Evolutionary conservation across 2,888 invertebrate genomes (phyloP), one percentile per base, ranked within the genome.

Genomic region (Erebia palarica): DNA sequence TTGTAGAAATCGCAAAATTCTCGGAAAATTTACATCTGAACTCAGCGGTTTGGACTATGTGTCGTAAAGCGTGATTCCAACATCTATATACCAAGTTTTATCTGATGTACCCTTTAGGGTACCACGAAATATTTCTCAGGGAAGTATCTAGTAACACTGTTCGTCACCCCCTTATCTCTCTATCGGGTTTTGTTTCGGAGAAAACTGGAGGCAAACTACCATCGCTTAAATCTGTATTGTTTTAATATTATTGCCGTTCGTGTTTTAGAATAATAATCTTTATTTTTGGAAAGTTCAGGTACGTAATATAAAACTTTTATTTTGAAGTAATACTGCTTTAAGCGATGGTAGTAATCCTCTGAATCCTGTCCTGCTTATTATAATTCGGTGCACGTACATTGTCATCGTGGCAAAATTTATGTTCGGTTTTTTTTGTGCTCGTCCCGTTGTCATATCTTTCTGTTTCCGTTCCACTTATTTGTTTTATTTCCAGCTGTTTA

Each of bases 361-460:
- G 65, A 53, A 67, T 67, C 67, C 61, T 71, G 49, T 61, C 65
- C 21, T 58, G 16, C 57, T 59, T 66, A 71, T 76, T 73, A 61
- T 58, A 18, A 74, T 60, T 66, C 76, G 36, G 68, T 66, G 14
- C 76, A 73, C 75, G 76, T 75, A 63, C 68, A 16, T 73, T 70
- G 75, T 72, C 71, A 73, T 72, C 55, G 65, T 66, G 69, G 74
- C 63, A 65, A 75, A 75, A 75, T 71, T 73, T 70, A 75, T 72
- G 73, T 74, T 74, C 66, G 69, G 69, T n/a, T 69, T 74, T n/a
- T 74, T 74, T 74, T 74, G 73, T 71, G 71, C 49, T 61, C 55
- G 18, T 47, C 10, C 1, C 47, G 2, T 14, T 27, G 64, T 67
- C 70, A 68, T 69, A 61, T 68, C 67, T 65, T 63, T 18, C 49